Evolutionary conservation across 1,140 invertebrate genomes (phyloP), one percentile per base, ranked within the genome.

Genomic region (Drosophila pectinifera): DNA sequence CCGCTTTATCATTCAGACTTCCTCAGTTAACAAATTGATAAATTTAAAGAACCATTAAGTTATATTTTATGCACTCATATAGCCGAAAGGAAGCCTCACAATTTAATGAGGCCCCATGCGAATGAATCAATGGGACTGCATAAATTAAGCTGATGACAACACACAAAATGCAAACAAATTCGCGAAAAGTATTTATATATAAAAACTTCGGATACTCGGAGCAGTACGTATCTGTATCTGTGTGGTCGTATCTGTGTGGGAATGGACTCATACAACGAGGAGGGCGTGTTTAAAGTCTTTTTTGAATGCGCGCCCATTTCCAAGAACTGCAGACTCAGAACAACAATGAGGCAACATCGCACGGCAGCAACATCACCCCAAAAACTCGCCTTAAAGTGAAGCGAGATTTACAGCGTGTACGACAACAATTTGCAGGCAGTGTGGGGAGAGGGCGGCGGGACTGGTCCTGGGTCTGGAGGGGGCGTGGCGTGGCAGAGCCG

Each of bases 391-490:
- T 79, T 83, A 77, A 69, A 70, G 42, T 70, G 64, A 86, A 83
- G 76, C 79, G 83, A 86, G 84, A 86, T 79, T 86, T 86, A 86
- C 83, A 86, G 59, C 83, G 73, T 86, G 83, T 86, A 86, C 82
- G 78, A 86, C 83, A 86, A 88, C 79, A 82, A 82, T 76, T 88
- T 78, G 69, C 64, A 72, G 79, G 78, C 78, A 84, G 62, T 86
- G 78, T 76, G 54, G 42, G 10, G 24, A n/a, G 20, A 26, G 41
- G 43, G n/a, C 24, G 26, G 24, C 20, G 58, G 45, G 43, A 20
- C 49, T 14, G 36, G 31, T 13, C 13, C 10, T 8, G 41, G 18
- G 24, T 13, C 10, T n/a, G 13, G 39, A 43, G 22, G 34, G 49
- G 53, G 43, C 28, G 28, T 31, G 28, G 20, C 42, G 51, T 73